A percentile compares a stretch with the other conserved stretches of the same genome.
phyloP scores from a whole-genome alignment of 2,888 invertebrate genomes.

The Melikaiella ostensackeni region DNA sequence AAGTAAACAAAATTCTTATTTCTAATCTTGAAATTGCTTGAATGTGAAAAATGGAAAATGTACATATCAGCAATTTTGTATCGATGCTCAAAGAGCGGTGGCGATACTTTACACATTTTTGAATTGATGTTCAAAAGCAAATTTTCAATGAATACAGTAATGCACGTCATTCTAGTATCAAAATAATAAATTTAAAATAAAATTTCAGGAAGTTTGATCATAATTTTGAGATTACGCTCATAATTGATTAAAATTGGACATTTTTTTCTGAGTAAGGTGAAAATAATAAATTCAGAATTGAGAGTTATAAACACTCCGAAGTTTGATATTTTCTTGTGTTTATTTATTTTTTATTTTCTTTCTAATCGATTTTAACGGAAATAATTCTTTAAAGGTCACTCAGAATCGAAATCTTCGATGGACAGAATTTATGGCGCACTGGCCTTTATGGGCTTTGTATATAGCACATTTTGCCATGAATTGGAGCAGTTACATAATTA shows the following conservation, averaged over 20 bases:
- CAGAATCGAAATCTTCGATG: constrained; percentile 80
- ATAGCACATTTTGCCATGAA: constrained; percentile 89
- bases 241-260: not conserved
- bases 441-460: constrained; percentile 86
- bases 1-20: not conserved
- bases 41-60: not conserved
- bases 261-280: not conserved
- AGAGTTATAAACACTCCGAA: not conserved
- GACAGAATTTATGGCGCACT: constrained; percentile 83
- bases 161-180: no score
- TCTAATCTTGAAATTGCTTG: not conserved
- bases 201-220: no score
- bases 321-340: constrained; percentile 41
- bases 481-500: constrained; percentile 88
- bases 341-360: constrained; percentile 34
- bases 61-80: constrained; percentile 2
- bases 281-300: not conserved
- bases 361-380: not conserved
- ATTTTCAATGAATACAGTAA: no score
- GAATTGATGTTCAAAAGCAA: no score
- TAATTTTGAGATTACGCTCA: no score
- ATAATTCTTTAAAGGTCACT: constrained; percentile 74
- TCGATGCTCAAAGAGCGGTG: no score
- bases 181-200: no score
- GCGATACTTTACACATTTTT: no score